Evolutionary conservation across 1,140 invertebrate genomes (phyloP).

Genomic region (Drosophila parabipectinata): DNA sequence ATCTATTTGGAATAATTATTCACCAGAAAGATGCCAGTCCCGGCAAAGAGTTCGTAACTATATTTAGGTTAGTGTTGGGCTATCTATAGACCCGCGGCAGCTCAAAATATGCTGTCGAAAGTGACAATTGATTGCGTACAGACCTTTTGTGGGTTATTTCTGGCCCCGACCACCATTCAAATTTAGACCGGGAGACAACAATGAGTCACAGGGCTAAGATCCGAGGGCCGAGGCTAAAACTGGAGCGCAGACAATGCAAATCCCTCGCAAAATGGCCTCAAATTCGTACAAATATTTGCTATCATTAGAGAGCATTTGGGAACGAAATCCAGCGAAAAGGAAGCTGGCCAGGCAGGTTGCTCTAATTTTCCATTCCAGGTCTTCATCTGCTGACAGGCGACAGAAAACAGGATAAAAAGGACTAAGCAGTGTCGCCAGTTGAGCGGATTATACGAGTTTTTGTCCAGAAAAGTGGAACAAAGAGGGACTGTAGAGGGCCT

Average conservation of each 20-base stretch:
- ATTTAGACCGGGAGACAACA: conserved; percentile 54
- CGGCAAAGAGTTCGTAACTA: conserved; percentile 38
- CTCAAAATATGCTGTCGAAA: conserved; percentile 77
- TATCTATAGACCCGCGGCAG: conserved; percentile 54
- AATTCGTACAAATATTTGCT: conserved; percentile 66
- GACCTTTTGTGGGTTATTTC: conserved; percentile 62
- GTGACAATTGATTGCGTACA: conserved; percentile 74
- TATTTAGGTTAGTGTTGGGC: conserved; percentile 43
- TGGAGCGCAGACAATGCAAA: conserved; percentile 46
- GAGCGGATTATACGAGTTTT: conserved; percentile 61
- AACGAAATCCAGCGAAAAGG: conserved; percentile 36
- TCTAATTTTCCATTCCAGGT: conserved; percentile 59
- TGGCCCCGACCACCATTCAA: conserved; percentile 44
- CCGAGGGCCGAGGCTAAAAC: not conserved
- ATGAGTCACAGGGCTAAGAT: conserved; percentile 52
- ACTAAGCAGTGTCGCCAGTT: conserved; percentile 52
- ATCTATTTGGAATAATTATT: conserved; percentile 30
- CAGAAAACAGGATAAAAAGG: conserved; percentile 73
- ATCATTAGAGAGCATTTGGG: conserved; percentile 70
- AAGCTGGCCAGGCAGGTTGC: conserved; percentile 54
- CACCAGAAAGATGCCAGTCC: conserved; percentile 10
- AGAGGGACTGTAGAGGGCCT: conserved; percentile 21
- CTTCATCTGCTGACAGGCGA: conserved; percentile 58
- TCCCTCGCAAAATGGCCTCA: conserved; percentile 52
- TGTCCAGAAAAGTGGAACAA: conserved; percentile 40